Evolutionary conservation across 2,113 vertebrate species (phyloP).

Genomic region (Crotalus viridis): DNA sequence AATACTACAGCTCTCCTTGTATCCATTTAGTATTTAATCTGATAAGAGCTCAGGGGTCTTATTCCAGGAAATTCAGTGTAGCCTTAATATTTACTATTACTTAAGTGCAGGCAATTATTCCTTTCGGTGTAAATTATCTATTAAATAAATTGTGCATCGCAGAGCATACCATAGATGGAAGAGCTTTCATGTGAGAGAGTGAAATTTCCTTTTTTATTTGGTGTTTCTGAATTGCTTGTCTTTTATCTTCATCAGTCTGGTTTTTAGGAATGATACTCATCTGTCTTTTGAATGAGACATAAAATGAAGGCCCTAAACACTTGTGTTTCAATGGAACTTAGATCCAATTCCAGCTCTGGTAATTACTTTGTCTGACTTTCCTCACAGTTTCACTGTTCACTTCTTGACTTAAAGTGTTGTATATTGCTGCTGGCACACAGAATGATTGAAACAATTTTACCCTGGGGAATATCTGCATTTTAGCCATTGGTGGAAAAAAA

Average conservation of each 20-base stretch:
- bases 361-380: slow-evolving; percentile 43
- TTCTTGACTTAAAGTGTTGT: slow-evolving; percentile 15
- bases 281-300: slow-evolving; percentile 52
- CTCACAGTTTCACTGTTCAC: slow-evolving; percentile 12
- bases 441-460: background rate
- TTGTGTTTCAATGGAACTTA: slow-evolving; percentile 38
- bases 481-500: background rate
- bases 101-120: slow-evolving; percentile 34
- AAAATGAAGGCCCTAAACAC: slow-evolving; percentile 47
- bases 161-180: slow-evolving; percentile 36
- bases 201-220: slow-evolving; percentile 43
- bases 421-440: slow-evolving; percentile 7
- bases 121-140: slow-evolving; percentile 46
- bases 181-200: slow-evolving; percentile 29
- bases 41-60: background rate
- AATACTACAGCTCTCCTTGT: background rate
- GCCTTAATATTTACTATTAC: background rate
- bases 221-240: slow-evolving; percentile 27
- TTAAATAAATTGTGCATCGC: slow-evolving; percentile 46
- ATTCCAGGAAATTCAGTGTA: background rate
- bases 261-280: slow-evolving; percentile 39
- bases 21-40: background rate
- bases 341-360: slow-evolving; percentile 40
- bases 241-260: slow-evolving; percentile 36
- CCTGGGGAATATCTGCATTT: background rate